Evolutionary conservation across 1,140 invertebrate genomes (phyloP).

Genomic region (Anastrepha obliqua): DNA sequence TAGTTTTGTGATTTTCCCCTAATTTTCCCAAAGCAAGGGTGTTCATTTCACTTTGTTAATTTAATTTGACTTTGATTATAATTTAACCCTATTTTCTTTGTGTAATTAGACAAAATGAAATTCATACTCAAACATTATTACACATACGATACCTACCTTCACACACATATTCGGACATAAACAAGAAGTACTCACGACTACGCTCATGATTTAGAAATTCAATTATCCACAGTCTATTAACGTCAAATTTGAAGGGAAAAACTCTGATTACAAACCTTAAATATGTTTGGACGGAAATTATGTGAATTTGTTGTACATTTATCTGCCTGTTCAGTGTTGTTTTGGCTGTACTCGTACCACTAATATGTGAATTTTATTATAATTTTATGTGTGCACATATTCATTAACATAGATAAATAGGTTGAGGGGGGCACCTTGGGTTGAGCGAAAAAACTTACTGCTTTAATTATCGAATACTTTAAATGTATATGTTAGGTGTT

Average conservation of each 20-base stretch:
- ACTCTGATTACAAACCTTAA: background rate
- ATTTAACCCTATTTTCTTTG: too few species aligned
- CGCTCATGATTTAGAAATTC: background rate
- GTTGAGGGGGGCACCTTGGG: background rate
- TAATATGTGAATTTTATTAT: conserved; percentile 22
- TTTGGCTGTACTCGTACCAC: background rate
- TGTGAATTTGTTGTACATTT: background rate
- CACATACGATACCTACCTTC: too few species aligned
- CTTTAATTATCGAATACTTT: too few species aligned
- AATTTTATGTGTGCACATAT: background rate
- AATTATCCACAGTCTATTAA: conserved; percentile 4
- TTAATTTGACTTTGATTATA: conserved; percentile 34
- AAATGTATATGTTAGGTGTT: too few species aligned
- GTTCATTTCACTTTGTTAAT: conserved; percentile 49
- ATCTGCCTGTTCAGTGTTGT: background rate
- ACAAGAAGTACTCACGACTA: background rate
- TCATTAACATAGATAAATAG: background rate
- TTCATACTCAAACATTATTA: too few species aligned
- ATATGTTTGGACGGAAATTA: conserved; percentile 33
- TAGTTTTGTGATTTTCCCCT: background rate
- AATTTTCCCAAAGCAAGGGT: background rate
- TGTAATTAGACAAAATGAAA: too few species aligned
- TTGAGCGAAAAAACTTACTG: too few species aligned
- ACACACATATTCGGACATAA: too few species aligned
- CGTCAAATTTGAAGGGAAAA: background rate